These are phyloP conservation scores for Neogobius melanostomus DNA, from an alignment of 2,113 vertebrate species.

Conservation along the genomic window DNA sequence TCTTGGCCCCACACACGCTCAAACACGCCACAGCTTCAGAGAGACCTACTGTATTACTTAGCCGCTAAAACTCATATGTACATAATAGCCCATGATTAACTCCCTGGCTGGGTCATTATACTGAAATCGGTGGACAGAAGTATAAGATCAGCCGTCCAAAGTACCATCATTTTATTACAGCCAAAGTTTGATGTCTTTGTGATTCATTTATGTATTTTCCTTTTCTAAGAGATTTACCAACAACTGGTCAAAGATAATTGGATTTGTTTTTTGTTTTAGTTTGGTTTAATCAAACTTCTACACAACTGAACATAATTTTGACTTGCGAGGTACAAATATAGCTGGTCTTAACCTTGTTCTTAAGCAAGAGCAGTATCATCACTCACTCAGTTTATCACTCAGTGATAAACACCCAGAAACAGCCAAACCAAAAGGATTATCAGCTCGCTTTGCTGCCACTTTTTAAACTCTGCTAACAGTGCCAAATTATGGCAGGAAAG, in stretches of 20 bases:
- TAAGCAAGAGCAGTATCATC: background rate
- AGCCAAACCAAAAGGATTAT: no score
- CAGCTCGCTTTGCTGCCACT: constrained; percentile 26
- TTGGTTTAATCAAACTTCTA: no score
- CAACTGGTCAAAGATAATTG: background rate
- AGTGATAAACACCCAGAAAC: background rate
- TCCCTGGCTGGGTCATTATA: constrained; percentile 49
- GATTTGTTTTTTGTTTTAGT: no score
- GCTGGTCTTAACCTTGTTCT: background rate
- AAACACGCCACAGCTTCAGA: constrained; percentile 48
- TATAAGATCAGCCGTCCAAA: background rate
- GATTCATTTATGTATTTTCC: background rate
- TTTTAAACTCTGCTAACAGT: constrained; percentile 51
- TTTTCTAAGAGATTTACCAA: background rate
- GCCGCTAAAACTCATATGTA: constrained; percentile 42
- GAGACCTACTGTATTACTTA: constrained; percentile 48
- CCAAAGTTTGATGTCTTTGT: background rate
- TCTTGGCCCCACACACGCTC: constrained; percentile 32
- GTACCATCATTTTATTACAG: no score
- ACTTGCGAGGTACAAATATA: no score
- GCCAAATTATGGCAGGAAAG: constrained; percentile 53
- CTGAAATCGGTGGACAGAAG: constrained; percentile 6
- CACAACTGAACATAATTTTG: no score
- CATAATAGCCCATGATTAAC: constrained; percentile 63
- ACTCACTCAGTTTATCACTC: background rate